Percentiles rank a stretch among this genome's conserved stretches.
These are phyloP conservation scores for Tenebrio molitor DNA, from an alignment of 1,140 invertebrate genomes.

Conservation along the genomic window DNA sequence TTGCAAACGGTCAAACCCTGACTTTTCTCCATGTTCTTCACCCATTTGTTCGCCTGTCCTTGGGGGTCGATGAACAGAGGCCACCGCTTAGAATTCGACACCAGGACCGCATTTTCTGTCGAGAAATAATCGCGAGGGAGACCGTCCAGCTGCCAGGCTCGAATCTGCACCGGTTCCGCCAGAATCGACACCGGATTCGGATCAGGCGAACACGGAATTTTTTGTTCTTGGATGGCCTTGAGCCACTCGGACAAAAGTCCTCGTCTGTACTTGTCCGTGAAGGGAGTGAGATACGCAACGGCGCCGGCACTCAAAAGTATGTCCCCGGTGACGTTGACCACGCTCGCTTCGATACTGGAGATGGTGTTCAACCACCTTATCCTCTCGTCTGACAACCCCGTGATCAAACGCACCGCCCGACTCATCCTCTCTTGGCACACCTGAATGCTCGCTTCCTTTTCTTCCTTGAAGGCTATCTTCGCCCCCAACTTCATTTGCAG, in stretches of 20 bases:
- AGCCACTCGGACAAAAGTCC: slow-evolving; percentile 61
- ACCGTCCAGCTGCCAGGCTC: slow-evolving; percentile 78
- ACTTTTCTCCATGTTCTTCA: slow-evolving; percentile 76
- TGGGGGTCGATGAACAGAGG: slow-evolving; percentile 82
- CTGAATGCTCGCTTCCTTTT: slow-evolving; percentile 83
- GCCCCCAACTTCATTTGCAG: slow-evolving; percentile 75
- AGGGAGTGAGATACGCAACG: slow-evolving; percentile 79
- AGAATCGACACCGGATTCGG: slow-evolving; percentile 73
- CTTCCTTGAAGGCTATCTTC: slow-evolving; percentile 74
- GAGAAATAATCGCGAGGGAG: slow-evolving; percentile 77
- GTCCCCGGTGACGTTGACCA: slow-evolving; percentile 76
- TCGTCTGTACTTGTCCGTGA: slow-evolving; percentile 71
- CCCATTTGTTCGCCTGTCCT: slow-evolving; percentile 80
- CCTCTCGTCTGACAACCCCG: slow-evolving; percentile 69
- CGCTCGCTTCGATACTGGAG: slow-evolving; percentile 71
- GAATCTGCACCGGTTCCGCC: slow-evolving; percentile 74
- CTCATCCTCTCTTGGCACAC: slow-evolving; percentile 83
- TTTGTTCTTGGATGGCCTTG: slow-evolving; percentile 45
- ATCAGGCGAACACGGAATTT: slow-evolving; percentile 71
- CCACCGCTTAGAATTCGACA: slow-evolving; percentile 71
- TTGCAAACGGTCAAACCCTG: slow-evolving; percentile 73
- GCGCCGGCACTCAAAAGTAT: slow-evolving; percentile 75
- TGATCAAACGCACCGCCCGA: slow-evolving; percentile 79
- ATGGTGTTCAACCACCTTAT: slow-evolving; percentile 75
- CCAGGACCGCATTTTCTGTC: slow-evolving; percentile 79